Evolutionary conservation across 2,113 vertebrate species (phyloP), one percentile per base, ranked within the genome.

Genomic region (Seriola rivoliana): DNA sequence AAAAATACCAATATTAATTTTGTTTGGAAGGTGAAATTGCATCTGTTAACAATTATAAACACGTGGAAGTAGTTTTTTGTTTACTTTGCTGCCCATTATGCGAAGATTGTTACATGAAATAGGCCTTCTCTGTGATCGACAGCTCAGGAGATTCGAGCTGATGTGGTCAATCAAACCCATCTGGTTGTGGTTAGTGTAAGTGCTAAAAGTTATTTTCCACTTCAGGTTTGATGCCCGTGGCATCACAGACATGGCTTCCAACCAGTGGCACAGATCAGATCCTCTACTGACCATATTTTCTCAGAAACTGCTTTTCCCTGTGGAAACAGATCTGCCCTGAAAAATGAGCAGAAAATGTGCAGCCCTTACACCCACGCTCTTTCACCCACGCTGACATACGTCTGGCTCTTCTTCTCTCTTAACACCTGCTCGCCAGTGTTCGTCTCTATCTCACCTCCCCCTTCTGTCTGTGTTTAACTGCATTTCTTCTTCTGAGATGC

Each of bases 351-450:
- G 68, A 42, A 40, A 75, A 74, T 76, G 46, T 67, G 78, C 63
- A 44, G 62, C 65, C 38, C 46, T 46, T 10, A 72, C 66, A 14
- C 65, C 67, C 44, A 63, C 48, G 42, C 67, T 70, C 17, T 69
- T 52, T n/a, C 65, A 67, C 85, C 71, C 77, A 77, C 68, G 16
- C 66, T 40, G 71, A 75, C 81, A 70, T 59, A 46, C 29, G 42
- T 86, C 82, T 79, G 78, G 80, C 87, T 81, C 78, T 75, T 82
- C 69, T 68, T 46, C 76, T 88, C 64, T 77, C 52, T 34, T 3
- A 72, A 46, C 87, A 76, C 72, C 83, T 80, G 71, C 83, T 75
- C 12, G 17, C 64, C 64, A 66, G 48, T 6, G 38, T 23, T 88
- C 68, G 19, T 82, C 67, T 73, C 29, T 64, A 10, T 73, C 40